Base-by-base conservation (phyloP, 2,888 invertebrate genomes). In the Xylophagus ater region DNA sequence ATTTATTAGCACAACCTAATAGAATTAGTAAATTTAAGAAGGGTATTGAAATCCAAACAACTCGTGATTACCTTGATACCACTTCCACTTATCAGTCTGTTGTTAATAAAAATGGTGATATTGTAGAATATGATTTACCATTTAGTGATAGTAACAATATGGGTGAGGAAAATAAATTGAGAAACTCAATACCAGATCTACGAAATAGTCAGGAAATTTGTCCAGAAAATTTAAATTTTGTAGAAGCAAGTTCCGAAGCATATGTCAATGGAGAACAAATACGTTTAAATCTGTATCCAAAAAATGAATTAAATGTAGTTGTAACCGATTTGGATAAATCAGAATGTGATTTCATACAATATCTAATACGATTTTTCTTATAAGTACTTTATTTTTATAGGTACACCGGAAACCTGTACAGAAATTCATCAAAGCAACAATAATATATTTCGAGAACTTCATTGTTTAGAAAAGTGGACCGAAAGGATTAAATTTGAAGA, bases 241-340 rank as follows among this genome's bases (percentile, higher is more conserved):
- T 14, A 19, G 23, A 13, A 30, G 17, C 21, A 13, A 30, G 31
- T n/a, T 26, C 38, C 13, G 24, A 25, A 38, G 33, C 17, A 21
- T 10, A 31, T 31, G 37, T 14, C 38, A 31, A 17, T 19, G 25
- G 2, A 17, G 23, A 24, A 18, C 32, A 18, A 18, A 29, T 19
- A 31, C 5, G n/a, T 37, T 31, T 18, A 31, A 17, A 3, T 23
- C 30, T n/a, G 15, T 23, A 12, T 12, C 10, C 2, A 15, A 26
- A 12, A 15, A 9, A n/a, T 18, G 24, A 10, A 26, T 13, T 3
- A 34, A 34, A 41, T 20, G 40, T 47, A 3, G 35, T 41, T 24
- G 42, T 53, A 6, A 53, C 53, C 5, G 53, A 53, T 45, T 46
- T 52, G 24, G 52, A 53, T 43, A 50, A 47, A 17, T 51, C 52